These are phyloP conservation scores for Agriopis aurantiaria DNA, from an alignment of 2,888 invertebrate genomes.

Conservation along the genomic window DNA sequence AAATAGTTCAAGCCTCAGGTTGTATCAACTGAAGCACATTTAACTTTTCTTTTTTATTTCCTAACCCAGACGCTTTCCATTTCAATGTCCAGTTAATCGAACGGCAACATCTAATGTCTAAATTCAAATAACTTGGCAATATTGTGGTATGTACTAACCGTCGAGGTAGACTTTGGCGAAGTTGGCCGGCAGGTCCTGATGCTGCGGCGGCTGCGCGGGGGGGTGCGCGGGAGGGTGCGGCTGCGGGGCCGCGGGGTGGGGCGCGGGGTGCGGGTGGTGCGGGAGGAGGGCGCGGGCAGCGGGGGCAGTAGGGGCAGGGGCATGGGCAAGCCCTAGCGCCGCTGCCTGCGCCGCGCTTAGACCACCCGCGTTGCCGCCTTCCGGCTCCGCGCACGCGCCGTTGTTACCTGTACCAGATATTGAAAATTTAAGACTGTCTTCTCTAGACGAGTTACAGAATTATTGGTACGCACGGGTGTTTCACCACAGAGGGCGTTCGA, in stretches of 20 bases:
- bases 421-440: no score
- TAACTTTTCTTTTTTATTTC: no score
- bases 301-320: constrained; percentile 69
- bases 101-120: no score
- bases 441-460: no score
- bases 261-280: constrained; percentile 49
- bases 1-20: no score
- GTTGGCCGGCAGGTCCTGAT: constrained; percentile 65
- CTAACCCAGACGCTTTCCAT: no score
- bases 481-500: no score
- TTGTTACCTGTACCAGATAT: constrained; percentile 36
- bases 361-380: constrained; percentile 54
- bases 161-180: constrained; percentile 75
- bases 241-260: constrained; percentile 37
- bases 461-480: no score
- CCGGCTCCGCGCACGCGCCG: constrained; percentile 45
- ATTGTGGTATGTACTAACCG: constrained; percentile 54
- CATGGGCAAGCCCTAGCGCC: constrained; percentile 75
- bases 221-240: constrained; percentile 50
- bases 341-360: constrained; percentile 79
- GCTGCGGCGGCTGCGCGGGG: constrained; percentile 49
- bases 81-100: no score
- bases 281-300: constrained; percentile 65
- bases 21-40: no score
- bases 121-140: not conserved